Evolutionary conservation across 2,888 invertebrate genomes (phyloP).

Genomic region (Drosophila paracracens): DNA sequence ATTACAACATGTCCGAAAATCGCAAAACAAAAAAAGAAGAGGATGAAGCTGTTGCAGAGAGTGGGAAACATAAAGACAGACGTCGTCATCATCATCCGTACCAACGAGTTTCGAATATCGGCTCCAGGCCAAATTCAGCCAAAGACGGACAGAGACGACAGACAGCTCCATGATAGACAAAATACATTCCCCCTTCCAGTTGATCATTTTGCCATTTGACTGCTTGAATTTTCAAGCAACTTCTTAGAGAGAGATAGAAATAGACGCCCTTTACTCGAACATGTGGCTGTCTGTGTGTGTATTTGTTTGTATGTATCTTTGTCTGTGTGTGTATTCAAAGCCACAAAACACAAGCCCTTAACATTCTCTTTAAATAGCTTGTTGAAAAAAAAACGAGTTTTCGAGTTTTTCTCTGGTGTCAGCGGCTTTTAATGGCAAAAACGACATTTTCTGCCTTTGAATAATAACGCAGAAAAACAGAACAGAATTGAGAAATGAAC

Average conservation of each 20-base stretch:
- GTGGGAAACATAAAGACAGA: neutral
- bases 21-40: constrained; percentile 1
- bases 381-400: constrained; percentile 63
- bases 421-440: constrained; percentile 66
- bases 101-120: constrained; percentile 28
- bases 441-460: constrained; percentile 63
- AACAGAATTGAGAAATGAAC: constrained; percentile 17
- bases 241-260: constrained; percentile 28
- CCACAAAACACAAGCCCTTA: constrained; percentile 65
- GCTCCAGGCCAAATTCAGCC: constrained; percentile 25
- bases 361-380: constrained; percentile 76
- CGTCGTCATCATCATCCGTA: constrained; percentile 24
- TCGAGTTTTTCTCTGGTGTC: constrained; percentile 54
- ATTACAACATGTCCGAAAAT: constrained; percentile 47
- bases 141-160: constrained; percentile 3
- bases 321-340: constrained; percentile 27
- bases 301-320: neutral
- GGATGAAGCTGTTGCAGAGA: neutral
- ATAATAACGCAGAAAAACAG: constrained; percentile 37
- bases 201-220: constrained; percentile 7
- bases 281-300: neutral
- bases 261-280: constrained; percentile 45
- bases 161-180: constrained; percentile 26
- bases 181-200: constrained; percentile 9
- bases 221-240: constrained; percentile 43